These are phyloP conservation scores for Xiphias gladius DNA, from an alignment of 2,113 vertebrate genomes.

Conservation along the genomic window DNA sequence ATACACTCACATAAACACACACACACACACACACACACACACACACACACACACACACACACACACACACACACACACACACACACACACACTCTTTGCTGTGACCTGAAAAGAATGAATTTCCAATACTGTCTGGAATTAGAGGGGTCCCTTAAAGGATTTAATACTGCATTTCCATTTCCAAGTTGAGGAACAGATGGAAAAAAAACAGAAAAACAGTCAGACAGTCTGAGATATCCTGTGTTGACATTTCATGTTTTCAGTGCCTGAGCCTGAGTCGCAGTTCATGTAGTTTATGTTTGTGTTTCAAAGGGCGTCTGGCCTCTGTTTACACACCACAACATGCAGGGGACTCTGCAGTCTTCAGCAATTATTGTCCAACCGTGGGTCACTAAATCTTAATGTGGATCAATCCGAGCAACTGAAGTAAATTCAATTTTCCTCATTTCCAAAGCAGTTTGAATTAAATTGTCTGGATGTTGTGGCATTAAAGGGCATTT, in stretches of 20 bases:
- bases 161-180: not conserved
- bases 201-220: too few species aligned
- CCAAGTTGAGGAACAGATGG: not conserved
- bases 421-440: not conserved
- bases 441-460: not conserved
- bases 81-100: not conserved
- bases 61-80: too few species aligned
- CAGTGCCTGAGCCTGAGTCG: not conserved
- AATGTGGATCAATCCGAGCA: not conserved
- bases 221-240: not conserved
- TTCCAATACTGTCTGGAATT: not conserved
- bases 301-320: constrained; percentile 58
- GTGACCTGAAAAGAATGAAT: not conserved
- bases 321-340: constrained; percentile 29
- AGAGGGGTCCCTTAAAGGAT: not conserved
- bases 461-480: not conserved
- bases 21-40: too few species aligned
- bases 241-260: not conserved
- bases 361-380: not conserved
- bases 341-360: not conserved
- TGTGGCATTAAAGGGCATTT: not conserved
- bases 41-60: too few species aligned
- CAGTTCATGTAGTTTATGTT: constrained; percentile 43
- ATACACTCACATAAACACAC: too few species aligned
- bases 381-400: not conserved